Evolutionary conservation across 2,113 vertebrate genomes (phyloP), one percentile per base, ranked within the genome.

Genomic region (Cavia aperea): DNA sequence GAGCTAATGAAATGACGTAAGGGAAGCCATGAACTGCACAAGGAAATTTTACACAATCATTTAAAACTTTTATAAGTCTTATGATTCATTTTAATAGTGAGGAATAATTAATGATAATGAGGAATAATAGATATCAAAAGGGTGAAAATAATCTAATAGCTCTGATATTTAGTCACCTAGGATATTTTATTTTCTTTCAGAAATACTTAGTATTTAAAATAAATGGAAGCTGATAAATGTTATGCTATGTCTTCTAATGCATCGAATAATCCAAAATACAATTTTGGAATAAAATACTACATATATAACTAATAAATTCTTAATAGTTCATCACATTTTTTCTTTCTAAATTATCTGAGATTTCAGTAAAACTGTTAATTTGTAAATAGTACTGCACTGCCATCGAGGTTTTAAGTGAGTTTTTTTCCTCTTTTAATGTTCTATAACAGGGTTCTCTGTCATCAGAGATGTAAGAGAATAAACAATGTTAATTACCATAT

Each of bases 1-100:
- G 49, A 79, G 6, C 93, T 95, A 0, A 68, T 0, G 33, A 93
- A 94, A 92, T 19, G 1, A 39, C 81, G 93, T 12, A 85, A 39
- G 94, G 36, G 70, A 95, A 95, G 8, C 60, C 91, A 91, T 90
- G 89, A 86, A 85, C 7, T 92, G 54, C 21, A 78, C 54, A 75
- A 63, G 73, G 33, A 43, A 96, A 95, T 95, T 94, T 93, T 75
- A 95, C 56, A 93, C 16, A 78, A 84, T 88, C 72, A 94, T 93
- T 95, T 92, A 85, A 62, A 23, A 66, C n/a, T 54, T 62, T 9
- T 83, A 0, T 81, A 82, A 94, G 78, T 96, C 96, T 96, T 94
- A 90, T 70, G 78, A 92, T 88, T 96, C 73, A 94, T 58, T 93
- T 93, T 96, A 97, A 95, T 88, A 70, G 58, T 89, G 54, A 82